Conservation (phyloP, 2,888 invertebrate species). For the Thymelicus sylvestris region DNA sequence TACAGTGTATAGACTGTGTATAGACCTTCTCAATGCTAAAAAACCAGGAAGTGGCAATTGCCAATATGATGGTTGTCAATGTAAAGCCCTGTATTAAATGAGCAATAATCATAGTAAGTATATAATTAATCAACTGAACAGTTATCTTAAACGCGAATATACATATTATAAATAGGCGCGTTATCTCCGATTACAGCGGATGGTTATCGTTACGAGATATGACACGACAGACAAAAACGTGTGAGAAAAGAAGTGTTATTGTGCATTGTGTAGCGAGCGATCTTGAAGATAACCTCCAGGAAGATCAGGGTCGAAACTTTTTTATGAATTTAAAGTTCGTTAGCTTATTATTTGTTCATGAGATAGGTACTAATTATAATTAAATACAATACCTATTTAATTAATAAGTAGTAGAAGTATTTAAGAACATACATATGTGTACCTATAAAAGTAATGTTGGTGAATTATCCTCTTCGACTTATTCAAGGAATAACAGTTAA, state of each 20-base stretch:
- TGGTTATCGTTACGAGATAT: conserved; percentile 37
- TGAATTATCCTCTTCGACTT: no score
- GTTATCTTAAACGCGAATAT: conserved; percentile 25
- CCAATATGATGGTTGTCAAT: no score
- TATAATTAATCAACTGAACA: neutral
- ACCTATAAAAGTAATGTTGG: no score
- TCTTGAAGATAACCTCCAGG: conserved; percentile 38
- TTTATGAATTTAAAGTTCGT: neutral
- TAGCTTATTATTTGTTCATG: conserved; percentile 25
- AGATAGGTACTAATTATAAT: neutral
- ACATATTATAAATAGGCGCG: conserved; percentile 38
- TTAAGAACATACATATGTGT: no score
- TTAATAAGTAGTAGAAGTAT: neutral
- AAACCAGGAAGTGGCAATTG: no score
- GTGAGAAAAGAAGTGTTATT: conserved; percentile 48
- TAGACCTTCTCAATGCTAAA: no score
- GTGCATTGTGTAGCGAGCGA: conserved; percentile 43
- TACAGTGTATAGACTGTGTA: no score
- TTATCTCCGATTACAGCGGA: conserved; percentile 32
- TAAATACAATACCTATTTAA: neutral
- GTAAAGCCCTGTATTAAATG: no score
- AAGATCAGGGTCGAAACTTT: conserved; percentile 44
- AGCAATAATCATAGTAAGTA: no score
- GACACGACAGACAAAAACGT: conserved; percentile 52
- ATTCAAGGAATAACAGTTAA: no score